A percentile compares a stretch with the other conserved stretches of the same genome.
Evolutionary conservation across 2,888 invertebrate genomes (phyloP).

Genomic region (Orthosia gothica): DNA sequence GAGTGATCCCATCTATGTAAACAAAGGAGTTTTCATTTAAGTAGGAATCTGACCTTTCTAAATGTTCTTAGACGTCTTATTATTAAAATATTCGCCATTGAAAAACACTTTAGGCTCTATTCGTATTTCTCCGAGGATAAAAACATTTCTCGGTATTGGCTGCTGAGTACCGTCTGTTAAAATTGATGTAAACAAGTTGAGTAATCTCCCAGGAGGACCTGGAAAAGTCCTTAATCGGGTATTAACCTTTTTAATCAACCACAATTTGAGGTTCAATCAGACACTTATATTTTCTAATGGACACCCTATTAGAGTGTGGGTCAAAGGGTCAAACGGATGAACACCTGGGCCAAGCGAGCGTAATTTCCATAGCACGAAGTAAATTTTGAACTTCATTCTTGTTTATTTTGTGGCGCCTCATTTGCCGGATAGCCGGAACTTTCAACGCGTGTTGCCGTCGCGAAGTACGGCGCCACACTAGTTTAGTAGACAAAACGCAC

Average conservation of each 20-base stretch:
- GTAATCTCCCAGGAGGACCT: constrained; percentile 14
- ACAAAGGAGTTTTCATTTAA: too few species aligned
- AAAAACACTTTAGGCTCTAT: not conserved
- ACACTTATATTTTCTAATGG: not conserved
- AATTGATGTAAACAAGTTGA: constrained; percentile 13
- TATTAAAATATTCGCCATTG: not conserved
- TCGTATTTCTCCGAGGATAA: not conserved
- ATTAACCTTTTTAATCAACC: constrained; percentile 29
- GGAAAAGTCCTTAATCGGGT: constrained; percentile 12
- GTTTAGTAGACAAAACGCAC: too few species aligned
- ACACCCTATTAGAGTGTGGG: not conserved
- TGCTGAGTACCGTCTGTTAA: not conserved
- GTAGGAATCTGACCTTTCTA: too few species aligned
- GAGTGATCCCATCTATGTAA: too few species aligned
- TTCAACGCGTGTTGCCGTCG: too few species aligned
- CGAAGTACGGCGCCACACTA: too few species aligned
- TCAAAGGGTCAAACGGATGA: not conserved
- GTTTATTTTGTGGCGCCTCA: not conserved
- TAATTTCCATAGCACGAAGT: not conserved
- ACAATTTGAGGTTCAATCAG: constrained; percentile 13
- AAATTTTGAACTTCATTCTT: not conserved
- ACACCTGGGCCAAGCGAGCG: not conserved
- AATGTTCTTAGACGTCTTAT: not conserved
- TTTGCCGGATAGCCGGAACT: too few species aligned
- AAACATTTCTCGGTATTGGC: too few species aligned